Evolutionary conservation across 1,140 invertebrate genomes (phyloP), one percentile per base, ranked within the genome.

Genomic region (Hestina assimilis): DNA sequence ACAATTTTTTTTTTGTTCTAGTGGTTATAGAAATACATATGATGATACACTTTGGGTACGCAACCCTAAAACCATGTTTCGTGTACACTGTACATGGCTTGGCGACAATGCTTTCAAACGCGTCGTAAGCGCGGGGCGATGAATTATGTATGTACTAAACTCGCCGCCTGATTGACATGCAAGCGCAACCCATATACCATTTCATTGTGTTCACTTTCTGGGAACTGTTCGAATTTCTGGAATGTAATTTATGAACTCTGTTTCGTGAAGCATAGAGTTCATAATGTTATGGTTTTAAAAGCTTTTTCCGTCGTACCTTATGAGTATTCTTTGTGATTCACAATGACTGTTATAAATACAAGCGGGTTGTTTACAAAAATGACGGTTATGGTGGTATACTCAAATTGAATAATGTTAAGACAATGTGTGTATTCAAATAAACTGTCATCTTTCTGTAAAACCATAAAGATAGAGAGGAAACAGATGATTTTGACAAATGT

Each of bases 141-240:
- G 43, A 46, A 46, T 46, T 24, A 46, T 46, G 43, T 29, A 46
- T 46, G 12, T 2, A 2, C 7, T 43, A 8, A n/a, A 15, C 26
- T 46, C 43, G 24, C 7, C 14, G 15, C 26, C 43, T 29, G 14
- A 46, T 46, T 46, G 24, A 46, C 29, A 46, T 46, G 28, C 43
- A 7, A 17, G 23, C 17, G 11, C 12, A n/a, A 28, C 24, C n/a
- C 28, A 6, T 33, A 24, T 29, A 9, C 23, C 14, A 9, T 14
- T 19, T 29, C 7, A n/a, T 19, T 29, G 43, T 46, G 14, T 29
- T 24, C 11, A 3, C 31, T 46, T 46, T 29, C 43, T 46, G 24
- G 14, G 26, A 29, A 46, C 14, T 23, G 4, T 29, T 46, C 43
- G 29, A 12, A 14, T 6, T 14, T 33, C 8, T 28, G 8, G 8